Evolutionary conservation across 2,113 vertebrate genomes (phyloP), one percentile per base, ranked within the genome.

Genomic region (Barbus barbus): DNA sequence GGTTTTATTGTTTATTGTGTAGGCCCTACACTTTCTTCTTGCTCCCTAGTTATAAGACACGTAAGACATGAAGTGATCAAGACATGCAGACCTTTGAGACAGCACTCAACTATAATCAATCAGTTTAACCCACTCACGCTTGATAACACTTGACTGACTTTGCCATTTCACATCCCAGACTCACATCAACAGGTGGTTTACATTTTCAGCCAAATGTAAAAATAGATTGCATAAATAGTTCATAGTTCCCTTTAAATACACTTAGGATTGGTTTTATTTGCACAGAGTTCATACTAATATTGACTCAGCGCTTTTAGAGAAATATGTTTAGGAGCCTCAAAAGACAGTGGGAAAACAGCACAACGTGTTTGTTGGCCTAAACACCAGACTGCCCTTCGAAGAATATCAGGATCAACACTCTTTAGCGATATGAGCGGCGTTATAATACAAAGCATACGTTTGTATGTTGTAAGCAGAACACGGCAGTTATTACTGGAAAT

Each of bases 101-200:
- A 74, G 61, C 46, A 85, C 26, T 72, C 36, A 28, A 26, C 46
- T 65, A 22, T 83, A 71, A 72, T 78, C 13, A 48, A 53, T 41
- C 38, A 60, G 24, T 78, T 51, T 77, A 83, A 77, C 78, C 74
- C 61, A 31, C 78, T 60, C n/a, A 33, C 58, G 48, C 78, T 53
- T 74, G 75, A 87, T 83, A 81, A 60, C 36, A 36, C 41, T 78
- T 82, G 71, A 90, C 84, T 84, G 76, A 56, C 58, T 60, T 36
- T 77, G 85, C 84, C 78, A 53, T 71, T 72, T 82, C 48, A 53
- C 60, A 61, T 79, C 81, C 51, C 41, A 33, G 82, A 56, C 80
- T 56, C 33, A 79, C 65, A 69, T 31, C 74, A 75, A 69, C 86
- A 88, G 86, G 86, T 86, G 85, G 56, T 58, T 69, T 86, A 69